Evolutionary conservation across 2,797 vertebrate genomes (phyloP).

Genomic region (Morus bassanus): DNA sequence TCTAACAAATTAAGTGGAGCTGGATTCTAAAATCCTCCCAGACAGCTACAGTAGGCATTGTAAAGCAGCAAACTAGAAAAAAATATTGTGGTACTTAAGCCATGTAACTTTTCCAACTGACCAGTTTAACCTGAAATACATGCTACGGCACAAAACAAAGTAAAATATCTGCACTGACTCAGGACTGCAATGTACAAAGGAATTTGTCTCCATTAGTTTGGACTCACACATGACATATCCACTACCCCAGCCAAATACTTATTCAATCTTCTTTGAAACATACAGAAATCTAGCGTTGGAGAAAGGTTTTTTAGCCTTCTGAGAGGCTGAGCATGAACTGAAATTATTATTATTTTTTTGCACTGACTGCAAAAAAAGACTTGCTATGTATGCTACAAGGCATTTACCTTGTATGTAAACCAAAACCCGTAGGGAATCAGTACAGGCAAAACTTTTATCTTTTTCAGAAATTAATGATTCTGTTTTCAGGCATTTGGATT

Average conservation of each 20-base stretch:
- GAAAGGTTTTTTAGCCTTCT: not conserved
- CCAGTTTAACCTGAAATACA: not conserved
- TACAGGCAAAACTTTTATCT: not conserved
- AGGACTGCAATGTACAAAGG: not conserved
- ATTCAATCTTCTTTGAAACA: not conserved
- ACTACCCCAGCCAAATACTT: not conserved
- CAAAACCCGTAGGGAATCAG: not conserved
- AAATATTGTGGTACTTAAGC: not conserved
- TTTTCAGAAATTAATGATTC: constrained; percentile 11
- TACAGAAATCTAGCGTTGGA: not conserved
- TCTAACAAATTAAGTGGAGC: not conserved
- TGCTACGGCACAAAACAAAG: not conserved
- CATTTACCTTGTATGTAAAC: not conserved
- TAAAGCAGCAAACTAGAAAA: not conserved
- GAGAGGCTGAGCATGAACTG: not conserved
- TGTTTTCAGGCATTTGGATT: not conserved
- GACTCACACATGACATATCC: not conserved
- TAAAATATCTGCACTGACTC: not conserved
- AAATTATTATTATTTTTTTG: not conserved
- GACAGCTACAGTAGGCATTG: not conserved
- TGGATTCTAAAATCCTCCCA: not conserved
- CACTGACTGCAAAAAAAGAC: not conserved
- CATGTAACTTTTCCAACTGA: not conserved
- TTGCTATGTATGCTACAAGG: not conserved
- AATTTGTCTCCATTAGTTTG: not conserved